phyloP scores from a whole-genome alignment of 2,113 vertebrate species.

The Sebastes schlegelii region DNA sequence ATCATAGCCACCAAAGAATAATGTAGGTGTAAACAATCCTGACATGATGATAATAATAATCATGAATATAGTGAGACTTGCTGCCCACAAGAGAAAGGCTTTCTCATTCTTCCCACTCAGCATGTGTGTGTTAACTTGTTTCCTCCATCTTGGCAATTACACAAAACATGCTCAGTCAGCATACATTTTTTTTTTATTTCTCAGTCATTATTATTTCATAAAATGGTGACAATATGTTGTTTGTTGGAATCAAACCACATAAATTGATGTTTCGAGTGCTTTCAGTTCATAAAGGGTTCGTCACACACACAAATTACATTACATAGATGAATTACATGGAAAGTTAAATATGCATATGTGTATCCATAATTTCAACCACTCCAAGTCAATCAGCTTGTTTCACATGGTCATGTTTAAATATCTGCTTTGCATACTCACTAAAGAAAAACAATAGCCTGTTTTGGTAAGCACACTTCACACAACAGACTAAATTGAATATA shows the following conservation, averaged over 20 bases:
- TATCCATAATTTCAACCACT: not conserved
- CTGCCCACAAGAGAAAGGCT: constrained; percentile 50
- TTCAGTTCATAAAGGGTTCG: not conserved
- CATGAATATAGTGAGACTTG: constrained; percentile 22
- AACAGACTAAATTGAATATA: not conserved
- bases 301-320: not conserved
- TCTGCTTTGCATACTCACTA: not conserved
- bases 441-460: not conserved
- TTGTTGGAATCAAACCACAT: not conserved
- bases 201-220: not conserved
- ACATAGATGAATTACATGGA: not conserved
- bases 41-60: constrained; percentile 53
- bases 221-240: not conserved
- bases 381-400: not conserved
- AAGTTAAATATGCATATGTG: not conserved
- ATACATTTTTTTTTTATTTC: constrained; percentile 3
- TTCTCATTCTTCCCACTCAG: constrained; percentile 60
- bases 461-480: not conserved
- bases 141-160: constrained; percentile 23
- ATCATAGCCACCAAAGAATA: constrained; percentile 11
- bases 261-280: not conserved
- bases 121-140: constrained; percentile 47
- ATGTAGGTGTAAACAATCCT: constrained; percentile 43
- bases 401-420: not conserved
- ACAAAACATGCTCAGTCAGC: constrained; percentile 2